A percentile compares a stretch with the other conserved stretches of the same genome.
Conservation (phyloP, 2,113 vertebrate genomes). For the Coptodon bakossiorum region DNA sequence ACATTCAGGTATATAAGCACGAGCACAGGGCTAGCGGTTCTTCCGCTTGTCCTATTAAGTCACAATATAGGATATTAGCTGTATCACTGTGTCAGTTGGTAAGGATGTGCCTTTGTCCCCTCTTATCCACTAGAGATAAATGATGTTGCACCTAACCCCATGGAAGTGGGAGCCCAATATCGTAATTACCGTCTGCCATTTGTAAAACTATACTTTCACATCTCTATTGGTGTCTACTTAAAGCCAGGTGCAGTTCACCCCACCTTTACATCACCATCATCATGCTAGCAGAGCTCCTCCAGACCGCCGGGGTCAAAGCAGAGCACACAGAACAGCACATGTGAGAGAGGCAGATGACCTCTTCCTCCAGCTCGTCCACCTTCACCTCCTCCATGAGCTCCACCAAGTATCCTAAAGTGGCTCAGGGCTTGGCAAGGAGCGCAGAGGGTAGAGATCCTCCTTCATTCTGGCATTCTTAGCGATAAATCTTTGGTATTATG, state of each 20-base stretch:
- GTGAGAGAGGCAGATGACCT: neutral
- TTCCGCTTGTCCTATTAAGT: neutral
- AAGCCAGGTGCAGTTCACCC: neutral
- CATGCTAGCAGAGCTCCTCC: slow-evolving; percentile 38
- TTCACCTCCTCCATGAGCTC: slow-evolving; percentile 17
- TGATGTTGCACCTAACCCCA: neutral
- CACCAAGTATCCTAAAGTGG: slow-evolving; percentile 27
- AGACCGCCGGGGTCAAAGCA: slow-evolving; percentile 11
- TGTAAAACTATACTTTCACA: neutral
- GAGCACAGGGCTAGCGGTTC: neutral
- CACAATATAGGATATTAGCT: neutral
- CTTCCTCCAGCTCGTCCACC: neutral
- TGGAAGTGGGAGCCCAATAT: neutral
- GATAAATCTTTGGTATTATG: neutral
- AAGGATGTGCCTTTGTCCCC: neutral
- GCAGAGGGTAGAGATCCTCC: slow-evolving; percentile 25
- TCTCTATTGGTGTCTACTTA: neutral
- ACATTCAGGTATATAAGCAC: neutral
- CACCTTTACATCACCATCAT: neutral
- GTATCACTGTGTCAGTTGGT: neutral
- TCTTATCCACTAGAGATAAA: neutral
- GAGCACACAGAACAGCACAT: slow-evolving; percentile 15
- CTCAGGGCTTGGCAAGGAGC: slow-evolving; percentile 22
- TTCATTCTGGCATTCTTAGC: neutral
- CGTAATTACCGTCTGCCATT: neutral